Evolutionary conservation across 2,113 vertebrate genomes (phyloP), one percentile per base, ranked within the genome.

Genomic region (Ciconia maguari): DNA sequence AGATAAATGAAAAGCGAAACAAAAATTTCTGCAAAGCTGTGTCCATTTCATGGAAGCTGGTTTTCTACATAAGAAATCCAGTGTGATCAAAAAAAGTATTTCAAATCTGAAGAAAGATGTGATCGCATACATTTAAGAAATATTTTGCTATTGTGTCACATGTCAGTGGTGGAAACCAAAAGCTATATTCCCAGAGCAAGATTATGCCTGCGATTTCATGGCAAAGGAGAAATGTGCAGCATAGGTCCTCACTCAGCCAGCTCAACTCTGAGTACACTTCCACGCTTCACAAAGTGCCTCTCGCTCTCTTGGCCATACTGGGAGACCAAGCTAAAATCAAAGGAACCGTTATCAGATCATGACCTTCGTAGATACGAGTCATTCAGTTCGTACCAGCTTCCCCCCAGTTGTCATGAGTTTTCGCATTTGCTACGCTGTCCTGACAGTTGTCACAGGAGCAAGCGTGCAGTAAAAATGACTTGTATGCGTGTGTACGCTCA

Each of bases 251-350:
- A n/a, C 38, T 75, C 48, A 41, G 6, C 4, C 58, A 46, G 34
- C 26, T 62, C 51, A 46, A 29, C 5, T 32, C 25, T 2, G 3
- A 38, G 41, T 4, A 41, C 25, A 7, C 9, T 30, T 34, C 48
- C 41, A 70, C 15, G n/a, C 34, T 30, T 85, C 48, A 25, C 61
- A 64, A 71, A 41, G 41, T 5, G 36, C 15, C 26, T 16, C 41
- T 82, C 0, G 0, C 20, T 48, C 7, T 70, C 52, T 25, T 34
- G 52, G 9, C 24, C 18, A 11, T 18, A 46, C 7, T 4, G 2
- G 20, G 34, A 77, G 20, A 62, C 4, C 19, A 46, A 42, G 18
- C 14, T 58, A 69, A 55, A 70, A 57, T 27, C 22, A 61, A 78
- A 60, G 44, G 41, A 70, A 29, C 24, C 8, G 1, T 16, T 4